Base-by-base conservation (phyloP, 1,140 invertebrate genomes). In the Zaprionus tsacasi region DNA sequence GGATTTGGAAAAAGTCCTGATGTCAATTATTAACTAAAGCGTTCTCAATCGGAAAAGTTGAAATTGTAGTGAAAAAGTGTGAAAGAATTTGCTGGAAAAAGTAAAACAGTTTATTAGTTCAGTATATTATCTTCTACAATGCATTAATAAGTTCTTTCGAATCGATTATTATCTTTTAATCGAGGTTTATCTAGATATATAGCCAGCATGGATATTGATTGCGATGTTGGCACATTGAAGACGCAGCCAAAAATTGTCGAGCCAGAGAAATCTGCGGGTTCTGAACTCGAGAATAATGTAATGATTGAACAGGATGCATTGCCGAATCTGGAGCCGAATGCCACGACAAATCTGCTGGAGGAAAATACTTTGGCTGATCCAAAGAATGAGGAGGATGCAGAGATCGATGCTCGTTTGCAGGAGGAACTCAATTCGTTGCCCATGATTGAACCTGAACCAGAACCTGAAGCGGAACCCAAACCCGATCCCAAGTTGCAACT, bases 331-430 rank as follows among this genome's bases (percentile, higher is more conserved):
- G 17, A 27, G 38, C 1, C 8, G 30, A 8, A 8, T 13, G 10
- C 10, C 15, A 11, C 33, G n/a, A 15, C n/a, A 15, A 45, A 45
- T 45, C 8, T 13, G 6, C 2, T 21, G 21, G 21, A 5, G 40
- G 13, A 8, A 15, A 33, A 7, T 33, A 3, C 33, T 35, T 6
- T 10, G n/a, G 6, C 40, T 15, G 0, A 2, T 15, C 6, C n/a
- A 21, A 13, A 59, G 30, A 4, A 13, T 25, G 68, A 72, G 6
- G 17, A 25, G 0, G 81, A 70, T 21, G 70, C 64, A 1, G 45
- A 60, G 4, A 85, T 83, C 1, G 81, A 83, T 57, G 81, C 81
- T 1, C 57, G 81, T 0, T 50, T 83, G 17, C 66, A 80, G 43
- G 73, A 67, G 12, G 78, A 85, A 40, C 78, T 83, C 0, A 55